Conservation (phyloP, 2,888 invertebrate genomes). For the Lycocerus yunnanus region DNA sequence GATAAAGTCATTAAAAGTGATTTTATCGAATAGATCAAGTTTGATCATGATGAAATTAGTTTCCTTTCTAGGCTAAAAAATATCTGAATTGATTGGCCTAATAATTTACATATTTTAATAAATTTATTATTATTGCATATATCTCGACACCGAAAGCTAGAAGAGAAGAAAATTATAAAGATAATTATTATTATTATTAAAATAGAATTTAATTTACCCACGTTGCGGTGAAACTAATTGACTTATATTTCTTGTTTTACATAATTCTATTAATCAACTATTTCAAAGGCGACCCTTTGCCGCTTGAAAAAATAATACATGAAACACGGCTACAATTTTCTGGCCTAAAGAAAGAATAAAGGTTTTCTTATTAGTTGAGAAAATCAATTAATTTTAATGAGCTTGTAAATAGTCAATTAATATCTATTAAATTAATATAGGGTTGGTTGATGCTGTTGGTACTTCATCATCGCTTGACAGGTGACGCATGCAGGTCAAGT, state of each 20-base stretch:
- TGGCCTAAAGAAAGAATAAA: background rate
- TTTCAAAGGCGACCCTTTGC: background rate
- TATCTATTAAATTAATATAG: background rate
- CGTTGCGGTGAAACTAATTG: background rate
- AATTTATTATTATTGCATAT: background rate
- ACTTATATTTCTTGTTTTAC: background rate
- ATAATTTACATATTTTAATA: background rate
- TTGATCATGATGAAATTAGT: no score
- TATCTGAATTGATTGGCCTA: background rate
- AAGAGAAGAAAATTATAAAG: background rate
- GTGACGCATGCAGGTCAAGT: constrained; percentile 20
- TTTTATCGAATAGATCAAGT: no score
- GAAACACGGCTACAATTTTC: background rate
- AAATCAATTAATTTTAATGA: background rate
- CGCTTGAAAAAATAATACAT: background rate
- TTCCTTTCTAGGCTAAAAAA: no score
- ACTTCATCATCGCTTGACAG: constrained; percentile 20
- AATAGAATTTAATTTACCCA: background rate
- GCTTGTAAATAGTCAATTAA: background rate
- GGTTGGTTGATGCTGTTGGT: constrained; percentile 11
- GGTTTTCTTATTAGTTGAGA: background rate
- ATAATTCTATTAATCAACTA: background rate
- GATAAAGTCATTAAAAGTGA: no score
- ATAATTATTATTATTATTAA: background rate
- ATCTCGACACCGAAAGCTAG: background rate